A percentile compares a stretch with the other conserved stretches of the same genome.
phyloP scores from a whole-genome alignment of 2,888 invertebrate species.

The Colostygia pectinataria region DNA sequence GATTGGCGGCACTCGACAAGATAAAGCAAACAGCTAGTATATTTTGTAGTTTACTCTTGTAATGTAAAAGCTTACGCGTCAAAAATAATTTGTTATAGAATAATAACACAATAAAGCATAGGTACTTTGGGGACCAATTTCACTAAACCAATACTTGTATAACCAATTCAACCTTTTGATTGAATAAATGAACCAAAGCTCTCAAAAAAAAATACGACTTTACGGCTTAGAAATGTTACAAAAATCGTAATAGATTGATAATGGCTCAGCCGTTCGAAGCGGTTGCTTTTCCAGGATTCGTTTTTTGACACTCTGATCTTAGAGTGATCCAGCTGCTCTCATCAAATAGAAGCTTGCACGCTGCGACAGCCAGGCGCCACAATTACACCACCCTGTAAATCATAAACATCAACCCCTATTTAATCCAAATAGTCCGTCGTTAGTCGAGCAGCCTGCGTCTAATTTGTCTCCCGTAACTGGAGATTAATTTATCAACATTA shows the following conservation, averaged over 20 bases:
- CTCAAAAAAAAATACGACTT: no score
- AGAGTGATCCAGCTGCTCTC: constrained; percentile 19
- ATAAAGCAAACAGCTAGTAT: constrained; percentile 17
- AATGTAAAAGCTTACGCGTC: background rate
- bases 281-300: no score
- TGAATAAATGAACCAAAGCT: no score
- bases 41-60: constrained; percentile 1
- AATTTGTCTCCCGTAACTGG: constrained; percentile 80
- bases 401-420: constrained; percentile 83
- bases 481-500: constrained; percentile 82
- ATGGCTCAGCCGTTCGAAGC: no score
- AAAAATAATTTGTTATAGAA: no score
- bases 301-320: no score
- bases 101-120: no score
- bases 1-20: constrained; percentile 18
- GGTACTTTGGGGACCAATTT: no score
- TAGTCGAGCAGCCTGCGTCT: constrained; percentile 81
- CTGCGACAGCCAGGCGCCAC: constrained; percentile 77
- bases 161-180: no score
- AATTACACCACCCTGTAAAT: constrained; percentile 80
- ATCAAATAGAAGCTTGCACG: constrained; percentile 35
- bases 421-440: constrained; percentile 82
- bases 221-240: no score
- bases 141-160: no score
- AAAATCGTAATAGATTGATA: no score